Base-by-base conservation (phyloP, 2,888 invertebrate genomes). In the Dicycla oo region DNA sequence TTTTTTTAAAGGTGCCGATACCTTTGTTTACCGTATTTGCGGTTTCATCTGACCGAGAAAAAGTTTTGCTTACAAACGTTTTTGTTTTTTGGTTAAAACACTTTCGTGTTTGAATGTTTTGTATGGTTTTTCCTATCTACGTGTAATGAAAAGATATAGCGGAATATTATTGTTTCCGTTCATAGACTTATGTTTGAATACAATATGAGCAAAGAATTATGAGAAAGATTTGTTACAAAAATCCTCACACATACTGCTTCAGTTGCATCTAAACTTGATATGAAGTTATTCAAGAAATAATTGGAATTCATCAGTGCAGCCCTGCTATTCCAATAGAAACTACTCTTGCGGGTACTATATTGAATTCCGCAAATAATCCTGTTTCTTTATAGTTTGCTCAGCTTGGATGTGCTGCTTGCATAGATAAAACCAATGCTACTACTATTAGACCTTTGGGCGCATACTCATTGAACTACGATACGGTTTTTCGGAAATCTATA, bases 1-100 rank as follows among this genome's bases (percentile, higher is more conserved):
- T 88, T 85, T 87, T 87, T 85, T 88, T 83, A 84, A 86, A 86
- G 67, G 77, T 76, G 61, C 82, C 80, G 79, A 81, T 79, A 81
- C 71, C 86, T 84, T 89, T 90, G 86, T 89, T 90, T 89, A 86
- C 85, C 69, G 81, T 85, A 85, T 85, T 88, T 91, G 89, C 67
- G 88, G 88, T 89, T 88, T 82, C 75, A 67, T 82, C 78, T 77
- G 71, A 82, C 72, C 80, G 79, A 82, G 64, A 78, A 80, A 78
- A 84, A 51, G 65, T 71, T 81, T 56, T 63, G 58, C 70, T 78
- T 73, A 49, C 43, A 67, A 62, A 63, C 53, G 34, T 72, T 75
- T 81, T 65, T 38, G 4, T 66, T 68, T 78, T 70, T 75, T 75
- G 57, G 34, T 26, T 23, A 49, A 23, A 60, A 38, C 49, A 38